Evolutionary conservation across 1,140 invertebrate genomes (phyloP), one percentile per base, ranked within the genome.

Genomic region (Drosophila paulistorum): DNA sequence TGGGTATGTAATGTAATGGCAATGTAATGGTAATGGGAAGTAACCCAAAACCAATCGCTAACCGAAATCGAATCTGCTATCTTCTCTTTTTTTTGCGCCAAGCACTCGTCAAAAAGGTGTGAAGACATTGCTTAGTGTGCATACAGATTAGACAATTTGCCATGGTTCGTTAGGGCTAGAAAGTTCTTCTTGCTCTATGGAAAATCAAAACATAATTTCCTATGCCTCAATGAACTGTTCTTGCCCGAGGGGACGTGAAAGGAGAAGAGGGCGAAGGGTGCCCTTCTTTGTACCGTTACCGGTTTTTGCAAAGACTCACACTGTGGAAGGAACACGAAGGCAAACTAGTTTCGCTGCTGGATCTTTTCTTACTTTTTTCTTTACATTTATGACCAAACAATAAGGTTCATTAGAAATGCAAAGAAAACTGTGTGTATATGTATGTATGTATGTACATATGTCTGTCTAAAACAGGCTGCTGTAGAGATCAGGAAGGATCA

Each of bases 141-240:
- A 51, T 20, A 51, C 45, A 82, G 77, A 77, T 87, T 83, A 83
- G 84, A 77, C 72, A 83, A 86, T 87, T 87, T 80, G 79, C 57
- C 59, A 80, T 83, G 83, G 79, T 87, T 87, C 84, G 79, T 89
- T 87, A 77, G 68, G 60, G 45, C 45, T 17, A 51, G 45, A 20
- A 51, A 83, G 72, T 68, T 73, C 45, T 58, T 54, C 45, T 58
- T 54, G 65, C 35, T 68, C 37, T 41, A 83, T 69, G 77, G 71
- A 76, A 80, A 83, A 87, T 87, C 83, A 87, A 87, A 87, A 87
- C 84, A 87, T 80, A 70, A 89, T 89, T 80, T 79, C 63, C 33
- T 80, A 85, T 72, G 82, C 82, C 72, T 86, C 61, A 71, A 71
- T 81, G 80, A 65, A 67, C 11, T 41, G 26, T 59, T 59, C 33